phyloP scores from a whole-genome alignment of 2,888 invertebrate species.

The Dicyrtoma fusca region DNA sequence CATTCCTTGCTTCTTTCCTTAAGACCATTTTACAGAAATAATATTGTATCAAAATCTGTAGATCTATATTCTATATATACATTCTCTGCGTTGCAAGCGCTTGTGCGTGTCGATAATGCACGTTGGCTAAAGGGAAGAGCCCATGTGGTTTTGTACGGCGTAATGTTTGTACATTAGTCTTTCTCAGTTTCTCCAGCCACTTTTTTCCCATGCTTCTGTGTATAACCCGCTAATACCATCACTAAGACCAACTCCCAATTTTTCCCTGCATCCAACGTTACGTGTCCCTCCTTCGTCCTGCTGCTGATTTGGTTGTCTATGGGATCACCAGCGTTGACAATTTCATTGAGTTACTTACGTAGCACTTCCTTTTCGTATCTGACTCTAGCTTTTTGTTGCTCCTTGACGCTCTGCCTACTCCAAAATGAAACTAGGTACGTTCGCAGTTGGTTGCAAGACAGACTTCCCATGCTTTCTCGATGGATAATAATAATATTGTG shows the following conservation, averaged over 20 bases:
- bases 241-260: constrained; percentile 4
- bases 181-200: background rate
- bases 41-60: too few species aligned
- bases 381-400: background rate
- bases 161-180: constrained; percentile 18
- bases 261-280: background rate
- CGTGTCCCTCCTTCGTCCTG: background rate
- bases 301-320: too few species aligned
- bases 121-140: constrained; percentile 10
- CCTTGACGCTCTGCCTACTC: background rate
- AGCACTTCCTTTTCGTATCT: background rate
- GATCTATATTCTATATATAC: too few species aligned
- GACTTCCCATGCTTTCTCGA: too few species aligned
- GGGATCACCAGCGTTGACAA: too few species aligned
- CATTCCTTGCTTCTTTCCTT: too few species aligned
- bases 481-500: constrained; percentile 10
- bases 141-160: constrained; percentile 10
- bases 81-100: too few species aligned
- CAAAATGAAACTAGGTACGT: too few species aligned
- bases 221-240: background rate
- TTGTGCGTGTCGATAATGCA: too few species aligned
- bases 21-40: too few species aligned
- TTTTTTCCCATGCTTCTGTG: background rate
- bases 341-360: background rate
- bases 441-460: too few species aligned